These are phyloP conservation scores for Bombus picipes DNA, from an alignment of 1,140 invertebrate species.

Conservation along the genomic window DNA sequence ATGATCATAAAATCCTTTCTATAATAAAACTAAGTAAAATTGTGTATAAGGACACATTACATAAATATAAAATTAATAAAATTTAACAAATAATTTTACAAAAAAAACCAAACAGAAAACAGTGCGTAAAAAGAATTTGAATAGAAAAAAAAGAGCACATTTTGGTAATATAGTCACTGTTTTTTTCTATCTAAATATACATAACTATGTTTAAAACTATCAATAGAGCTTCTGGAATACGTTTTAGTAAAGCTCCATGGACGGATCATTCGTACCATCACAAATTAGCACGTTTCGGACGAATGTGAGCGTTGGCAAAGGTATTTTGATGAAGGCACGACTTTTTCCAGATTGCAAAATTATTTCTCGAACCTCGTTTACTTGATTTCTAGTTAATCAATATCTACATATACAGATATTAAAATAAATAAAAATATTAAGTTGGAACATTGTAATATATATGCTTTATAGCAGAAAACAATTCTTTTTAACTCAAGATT, in stretches of 20 bases:
- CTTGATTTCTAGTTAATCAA: not conserved
- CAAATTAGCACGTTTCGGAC: slow-evolving; percentile 78
- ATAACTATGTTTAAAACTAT: slow-evolving; percentile 66
- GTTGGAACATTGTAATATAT: not conserved
- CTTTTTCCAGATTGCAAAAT: slow-evolving; percentile 59
- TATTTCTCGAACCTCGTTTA: slow-evolving; percentile 43
- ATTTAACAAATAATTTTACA: slow-evolving; percentile 22
- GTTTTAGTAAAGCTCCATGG: slow-evolving; percentile 79
- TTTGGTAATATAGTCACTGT: slow-evolving; percentile 15
- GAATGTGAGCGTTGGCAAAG: slow-evolving; percentile 72
- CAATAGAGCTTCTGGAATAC: slow-evolving; percentile 77
- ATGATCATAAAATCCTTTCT: not conserved
- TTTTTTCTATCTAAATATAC: slow-evolving; percentile 48
- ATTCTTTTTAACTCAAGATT: not conserved
- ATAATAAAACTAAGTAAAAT: slow-evolving; percentile 13
- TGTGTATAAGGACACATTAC: not conserved
- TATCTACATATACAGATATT: not conserved
- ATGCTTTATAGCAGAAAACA: not conserved
- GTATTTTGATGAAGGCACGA: slow-evolving; percentile 70
- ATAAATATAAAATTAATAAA: slow-evolving; percentile 24
- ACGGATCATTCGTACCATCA: slow-evolving; percentile 76
- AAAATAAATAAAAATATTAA: not conserved
- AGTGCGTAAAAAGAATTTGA: slow-evolving; percentile 41
- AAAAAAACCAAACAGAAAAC: slow-evolving; percentile 21
- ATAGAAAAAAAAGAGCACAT: slow-evolving; percentile 22